Evolutionary conservation across 2,797 vertebrate species (phyloP).

Genomic region (Anas bernieri): DNA sequence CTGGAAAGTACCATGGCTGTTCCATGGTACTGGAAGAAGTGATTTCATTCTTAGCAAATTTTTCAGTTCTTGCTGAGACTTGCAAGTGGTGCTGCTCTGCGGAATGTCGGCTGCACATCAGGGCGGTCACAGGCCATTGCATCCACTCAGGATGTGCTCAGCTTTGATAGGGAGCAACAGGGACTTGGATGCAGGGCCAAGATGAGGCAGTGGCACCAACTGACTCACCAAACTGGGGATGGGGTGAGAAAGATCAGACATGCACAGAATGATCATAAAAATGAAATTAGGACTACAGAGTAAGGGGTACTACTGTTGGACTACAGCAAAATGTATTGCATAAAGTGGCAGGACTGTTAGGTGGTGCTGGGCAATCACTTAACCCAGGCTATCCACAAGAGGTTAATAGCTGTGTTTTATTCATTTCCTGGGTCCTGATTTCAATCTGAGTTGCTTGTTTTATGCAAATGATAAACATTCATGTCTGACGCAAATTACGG

Average conservation of each 20-base stretch:
- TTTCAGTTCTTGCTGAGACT: not conserved
- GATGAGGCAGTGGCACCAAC: not conserved
- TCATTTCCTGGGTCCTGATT: not conserved
- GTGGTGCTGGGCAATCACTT: not conserved
- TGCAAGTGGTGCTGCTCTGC: rapidly evolving
- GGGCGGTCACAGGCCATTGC: not conserved
- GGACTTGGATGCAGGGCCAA: not conserved
- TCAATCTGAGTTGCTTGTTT: not conserved
- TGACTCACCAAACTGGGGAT: not conserved
- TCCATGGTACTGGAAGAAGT: not conserved
- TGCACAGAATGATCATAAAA: not conserved
- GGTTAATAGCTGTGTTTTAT: not conserved
- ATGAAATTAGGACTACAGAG: not conserved
- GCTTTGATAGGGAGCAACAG: not conserved
- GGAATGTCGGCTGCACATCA: not conserved
- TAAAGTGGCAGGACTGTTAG: not conserved
- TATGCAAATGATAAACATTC: not conserved
- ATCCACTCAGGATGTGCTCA: no score
- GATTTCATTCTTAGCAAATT: not conserved
- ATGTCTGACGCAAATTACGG: not conserved
- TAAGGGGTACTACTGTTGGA: not conserved
- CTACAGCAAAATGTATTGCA: not conserved
- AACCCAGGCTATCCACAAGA: not conserved
- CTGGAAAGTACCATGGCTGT: no score
- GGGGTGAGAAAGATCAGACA: not conserved